Base-by-base conservation (phyloP, 2,113 vertebrate genomes). In the Bufo bufo region DNA sequence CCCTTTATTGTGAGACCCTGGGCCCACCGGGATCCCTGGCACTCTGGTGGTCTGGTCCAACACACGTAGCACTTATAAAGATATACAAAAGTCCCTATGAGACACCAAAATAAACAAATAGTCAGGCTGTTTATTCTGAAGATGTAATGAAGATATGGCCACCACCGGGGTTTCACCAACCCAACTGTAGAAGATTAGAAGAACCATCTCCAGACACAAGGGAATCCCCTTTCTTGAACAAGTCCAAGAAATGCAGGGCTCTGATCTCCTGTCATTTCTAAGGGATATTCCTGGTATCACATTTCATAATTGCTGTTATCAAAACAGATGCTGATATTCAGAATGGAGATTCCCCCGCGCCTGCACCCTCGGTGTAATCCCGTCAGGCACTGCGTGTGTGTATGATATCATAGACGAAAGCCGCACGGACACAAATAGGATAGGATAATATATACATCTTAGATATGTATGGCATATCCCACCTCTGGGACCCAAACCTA, bases 211-310 rank as follows among this genome's bases (percentile, higher is more conserved):
- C 9, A n/a, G 49, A 69, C 81, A 78, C 49, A 45, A 43, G 71
- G 82, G 82, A 77, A 89, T 89, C 52, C 87, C 87, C 81, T 84
- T 84, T 84, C 59, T 54, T 83, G 54, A 88, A 58, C 66, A 74
- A 17, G 80, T 58, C 59, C 33, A 69, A 69, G 16, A 47, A 45
- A 19, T 69, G 72, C 59, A 81, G 23, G 77, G 23, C 72, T 47
- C 23, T 52, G 87, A 84, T 82, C 87, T 49, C 71, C 59, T 47
- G 71, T 82, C 45, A 77, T 84, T 54, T 77, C 47, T 43, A 33
- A 77, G 72, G 87, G 87, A 84, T 89, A 45, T 69, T 50, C 72
- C 23, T 33, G n/a, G 45, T 49, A 83, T 88, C 71, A 19, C 19
- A 19, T 89, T 84, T 84, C 87, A 77, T 78, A 84, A 89, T 69